These are phyloP conservation scores for Osmerus mordax DNA, from an alignment of 2,113 vertebrate genomes.

Conservation along the genomic window DNA sequence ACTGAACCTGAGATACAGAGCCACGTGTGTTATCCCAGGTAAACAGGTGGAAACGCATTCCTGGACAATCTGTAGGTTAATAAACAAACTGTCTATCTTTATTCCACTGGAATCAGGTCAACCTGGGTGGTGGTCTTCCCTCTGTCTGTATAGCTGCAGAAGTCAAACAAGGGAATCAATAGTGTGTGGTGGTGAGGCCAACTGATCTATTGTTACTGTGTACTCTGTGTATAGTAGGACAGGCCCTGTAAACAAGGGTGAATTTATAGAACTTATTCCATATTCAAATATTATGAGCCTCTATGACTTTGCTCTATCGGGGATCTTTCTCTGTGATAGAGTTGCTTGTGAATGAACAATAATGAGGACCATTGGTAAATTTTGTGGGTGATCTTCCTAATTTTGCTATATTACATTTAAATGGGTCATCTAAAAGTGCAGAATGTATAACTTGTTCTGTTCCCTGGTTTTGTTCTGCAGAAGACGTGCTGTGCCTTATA, in stretches of 20 bases:
- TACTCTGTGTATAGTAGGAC: neutral
- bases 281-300: too few species aligned
- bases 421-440: too few species aligned
- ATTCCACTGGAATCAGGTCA: constrained; percentile 1
- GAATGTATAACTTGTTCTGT: too few species aligned
- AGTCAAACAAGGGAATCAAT: constrained; percentile 37
- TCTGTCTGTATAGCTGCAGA: constrained; percentile 27
- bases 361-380: too few species aligned
- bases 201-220: constrained; percentile 12
- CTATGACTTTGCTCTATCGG: too few species aligned
- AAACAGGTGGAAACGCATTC: neutral
- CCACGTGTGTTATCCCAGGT: neutral
- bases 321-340: too few species aligned
- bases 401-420: too few species aligned
- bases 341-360: too few species aligned
- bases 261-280: too few species aligned
- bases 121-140: constrained; percentile 8
- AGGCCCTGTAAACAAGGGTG: neutral
- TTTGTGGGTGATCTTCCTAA: too few species aligned
- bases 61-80: neutral
- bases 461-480: too few species aligned
- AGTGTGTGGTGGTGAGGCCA: constrained; percentile 13
- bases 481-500: neutral
- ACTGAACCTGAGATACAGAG: neutral
- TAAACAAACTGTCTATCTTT: constrained; percentile 2